phyloP scores from a whole-genome alignment of 2,888 invertebrate genomes.

The Polymixis lichenea region DNA sequence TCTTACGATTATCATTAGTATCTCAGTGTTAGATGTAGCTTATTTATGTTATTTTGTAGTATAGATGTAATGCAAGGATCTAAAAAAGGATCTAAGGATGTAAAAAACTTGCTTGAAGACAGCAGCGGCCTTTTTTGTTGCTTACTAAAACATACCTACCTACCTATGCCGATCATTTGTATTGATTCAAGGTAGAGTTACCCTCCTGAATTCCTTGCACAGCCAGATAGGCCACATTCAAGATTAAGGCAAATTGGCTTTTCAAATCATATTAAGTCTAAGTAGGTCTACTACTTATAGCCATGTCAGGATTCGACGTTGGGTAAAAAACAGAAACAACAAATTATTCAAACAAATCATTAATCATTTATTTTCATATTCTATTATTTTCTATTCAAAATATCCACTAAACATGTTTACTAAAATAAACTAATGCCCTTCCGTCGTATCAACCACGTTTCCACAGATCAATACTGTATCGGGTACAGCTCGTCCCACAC shows the following conservation, averaged over 20 bases:
- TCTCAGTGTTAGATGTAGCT: not conserved
- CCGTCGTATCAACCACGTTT: not conserved
- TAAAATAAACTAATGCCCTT: not conserved
- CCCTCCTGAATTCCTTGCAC: not conserved
- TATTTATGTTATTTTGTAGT: not conserved
- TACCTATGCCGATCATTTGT: not conserved
- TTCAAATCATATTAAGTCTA: not conserved
- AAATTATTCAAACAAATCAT: not conserved
- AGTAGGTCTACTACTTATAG: not conserved
- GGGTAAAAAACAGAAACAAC: not conserved
- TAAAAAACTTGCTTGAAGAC: not conserved
- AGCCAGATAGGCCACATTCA: not conserved
- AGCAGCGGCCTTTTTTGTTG: not conserved
- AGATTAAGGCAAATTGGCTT: not conserved
- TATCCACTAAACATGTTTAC: no score
- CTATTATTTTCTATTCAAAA: not conserved
- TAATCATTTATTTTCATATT: not conserved
- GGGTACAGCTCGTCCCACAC: slow-evolving; percentile 82
- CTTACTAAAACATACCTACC: not conserved
- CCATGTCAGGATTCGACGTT: not conserved
- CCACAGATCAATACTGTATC: slow-evolving; percentile 64
- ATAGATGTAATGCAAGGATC: not conserved
- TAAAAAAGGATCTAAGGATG: no score
- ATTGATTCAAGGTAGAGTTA: not conserved
- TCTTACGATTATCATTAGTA: not conserved